A percentile compares a stretch with the other conserved stretches of the same genome.
These are phyloP conservation scores for Agrotis exclamationis DNA, from an alignment of 2,888 invertebrate species.

Conservation along the genomic window DNA sequence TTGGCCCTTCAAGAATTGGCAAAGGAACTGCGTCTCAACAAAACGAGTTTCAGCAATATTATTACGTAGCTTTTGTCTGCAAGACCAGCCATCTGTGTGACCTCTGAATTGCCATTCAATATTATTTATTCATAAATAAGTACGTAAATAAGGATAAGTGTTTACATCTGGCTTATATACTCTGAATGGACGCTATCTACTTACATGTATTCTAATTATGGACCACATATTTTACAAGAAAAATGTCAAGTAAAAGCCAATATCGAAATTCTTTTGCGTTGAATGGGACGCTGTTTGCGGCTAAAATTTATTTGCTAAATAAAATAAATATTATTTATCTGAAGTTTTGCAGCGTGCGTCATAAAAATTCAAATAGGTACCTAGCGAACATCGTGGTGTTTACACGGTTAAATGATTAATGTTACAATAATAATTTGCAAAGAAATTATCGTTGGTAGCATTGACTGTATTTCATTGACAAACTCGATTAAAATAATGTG, in stretches of 20 bases:
- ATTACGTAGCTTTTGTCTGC: slow-evolving; percentile 79
- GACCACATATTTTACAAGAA: slow-evolving; percentile 51
- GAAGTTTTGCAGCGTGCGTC: slow-evolving; percentile 38
- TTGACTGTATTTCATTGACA: slow-evolving; percentile 30
- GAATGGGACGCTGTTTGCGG: slow-evolving; percentile 16
- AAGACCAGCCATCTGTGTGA: slow-evolving; percentile 78
- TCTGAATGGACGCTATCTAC: slow-evolving; percentile 46
- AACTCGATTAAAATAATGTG: slow-evolving; percentile 29
- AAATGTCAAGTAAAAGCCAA: slow-evolving; percentile 42
- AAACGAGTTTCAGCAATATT: slow-evolving; percentile 78
- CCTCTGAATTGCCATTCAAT: slow-evolving; percentile 82
- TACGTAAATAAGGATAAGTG: slow-evolving; percentile 63
- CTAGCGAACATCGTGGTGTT: slow-evolving; percentile 36
- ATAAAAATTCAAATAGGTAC: slow-evolving; percentile 54
- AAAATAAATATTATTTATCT: slow-evolving; percentile 34
- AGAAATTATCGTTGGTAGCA: slow-evolving; percentile 23
- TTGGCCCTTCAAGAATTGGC: slow-evolving; percentile 33
- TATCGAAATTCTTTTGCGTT: slow-evolving; percentile 39
- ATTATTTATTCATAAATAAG: slow-evolving; percentile 70
- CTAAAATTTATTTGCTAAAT: slow-evolving; percentile 26
- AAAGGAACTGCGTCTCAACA: slow-evolving; percentile 82
- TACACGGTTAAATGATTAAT: slow-evolving; percentile 41
- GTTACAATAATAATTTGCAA: slow-evolving; percentile 31
- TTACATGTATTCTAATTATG: slow-evolving; percentile 47
- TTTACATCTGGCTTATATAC: slow-evolving; percentile 58